These are phyloP conservation scores for Hofmannophila pseudospretella DNA, from an alignment of 2,888 invertebrate genomes.

Conservation along the genomic window DNA sequence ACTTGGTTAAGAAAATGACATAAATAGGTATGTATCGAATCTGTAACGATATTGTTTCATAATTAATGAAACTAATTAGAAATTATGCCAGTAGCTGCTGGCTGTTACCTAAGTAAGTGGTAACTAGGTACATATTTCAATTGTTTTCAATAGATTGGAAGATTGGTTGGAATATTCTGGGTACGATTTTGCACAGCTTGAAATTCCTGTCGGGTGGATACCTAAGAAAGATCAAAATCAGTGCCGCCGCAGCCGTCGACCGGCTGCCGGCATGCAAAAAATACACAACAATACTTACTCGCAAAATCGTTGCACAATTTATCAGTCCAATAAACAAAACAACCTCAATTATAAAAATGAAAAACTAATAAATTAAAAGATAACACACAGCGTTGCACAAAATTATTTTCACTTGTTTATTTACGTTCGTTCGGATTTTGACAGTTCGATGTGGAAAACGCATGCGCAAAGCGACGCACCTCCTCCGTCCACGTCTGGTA, in stretches of 20 bases:
- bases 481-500: constrained; percentile 40
- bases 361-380: constrained; percentile 22
- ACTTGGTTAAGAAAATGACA: no score
- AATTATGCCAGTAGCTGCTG: no score
- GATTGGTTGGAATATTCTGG: neutral
- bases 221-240: constrained; percentile 54
- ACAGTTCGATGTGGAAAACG: constrained; percentile 46
- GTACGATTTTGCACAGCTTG: neutral
- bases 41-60: no score
- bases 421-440: constrained; percentile 60
- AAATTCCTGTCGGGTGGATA: constrained; percentile 32
- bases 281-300: constrained; percentile 57
- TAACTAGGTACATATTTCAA: no score
- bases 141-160: no score
- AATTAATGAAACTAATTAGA: no score
- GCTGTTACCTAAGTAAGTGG: no score
- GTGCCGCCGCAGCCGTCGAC: no score
- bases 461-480: constrained; percentile 51
- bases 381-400: constrained; percentile 35
- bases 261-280: constrained; percentile 53
- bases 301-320: constrained; percentile 54
- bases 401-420: constrained; percentile 59
- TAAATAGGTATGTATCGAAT: no score
- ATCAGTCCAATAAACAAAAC: constrained; percentile 16
- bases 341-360: constrained; percentile 12